Conservation (phyloP, 2,797 vertebrate genomes). For the Etheostoma nigrum region DNA sequence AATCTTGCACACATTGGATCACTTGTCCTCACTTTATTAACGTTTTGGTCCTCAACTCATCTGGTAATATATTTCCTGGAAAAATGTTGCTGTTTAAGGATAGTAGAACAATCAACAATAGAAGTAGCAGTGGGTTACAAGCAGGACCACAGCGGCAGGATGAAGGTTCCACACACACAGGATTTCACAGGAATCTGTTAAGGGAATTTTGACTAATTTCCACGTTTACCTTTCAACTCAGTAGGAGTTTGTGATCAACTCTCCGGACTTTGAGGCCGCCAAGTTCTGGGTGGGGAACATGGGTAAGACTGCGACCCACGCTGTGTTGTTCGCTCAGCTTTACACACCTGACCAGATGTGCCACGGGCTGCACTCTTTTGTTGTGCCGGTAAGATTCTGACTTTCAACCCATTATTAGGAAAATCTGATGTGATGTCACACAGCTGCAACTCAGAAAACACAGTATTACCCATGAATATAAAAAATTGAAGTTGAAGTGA, state of each 20-base stretch:
- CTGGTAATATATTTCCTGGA: background rate
- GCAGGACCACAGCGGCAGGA: too few species aligned
- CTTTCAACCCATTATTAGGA: background rate
- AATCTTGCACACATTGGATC: background rate
- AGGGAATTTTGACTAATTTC: too few species aligned
- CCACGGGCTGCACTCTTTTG: conserved; percentile 93
- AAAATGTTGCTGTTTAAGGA: too few species aligned
- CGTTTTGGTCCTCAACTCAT: background rate
- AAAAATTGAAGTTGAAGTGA: too few species aligned
- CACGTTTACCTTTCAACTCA: background rate
- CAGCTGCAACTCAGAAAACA: background rate
- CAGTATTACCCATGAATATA: too few species aligned
- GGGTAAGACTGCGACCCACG: conserved; percentile 94
- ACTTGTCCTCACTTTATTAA: background rate
- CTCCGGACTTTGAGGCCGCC: conserved; percentile 94
- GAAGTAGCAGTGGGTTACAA: too few species aligned
- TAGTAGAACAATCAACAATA: too few species aligned
- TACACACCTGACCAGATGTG: conserved; percentile 88
- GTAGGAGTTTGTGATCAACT: conserved; percentile 92
- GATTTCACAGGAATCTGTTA: too few species aligned
- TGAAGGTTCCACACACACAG: too few species aligned
- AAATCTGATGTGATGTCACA: background rate
- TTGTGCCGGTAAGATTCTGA: conserved; percentile 87
- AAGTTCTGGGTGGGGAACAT: conserved; percentile 97
- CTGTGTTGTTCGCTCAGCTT: conserved; percentile 92